These are phyloP conservation scores for Riptortus pedestris DNA, from an alignment of 1,140 invertebrate species.

Conservation along the genomic window DNA sequence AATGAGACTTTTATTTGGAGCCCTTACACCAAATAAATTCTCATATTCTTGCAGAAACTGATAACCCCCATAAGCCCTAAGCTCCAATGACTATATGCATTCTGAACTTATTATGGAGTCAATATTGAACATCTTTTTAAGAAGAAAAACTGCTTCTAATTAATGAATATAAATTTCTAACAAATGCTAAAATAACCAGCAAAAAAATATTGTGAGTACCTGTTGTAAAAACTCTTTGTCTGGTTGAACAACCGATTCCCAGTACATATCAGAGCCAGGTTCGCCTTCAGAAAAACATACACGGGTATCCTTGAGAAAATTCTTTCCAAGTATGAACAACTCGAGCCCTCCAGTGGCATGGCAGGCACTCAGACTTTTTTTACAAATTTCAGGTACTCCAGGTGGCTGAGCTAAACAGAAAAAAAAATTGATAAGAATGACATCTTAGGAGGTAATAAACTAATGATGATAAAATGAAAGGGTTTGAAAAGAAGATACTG, in stretches of 20 bases:
- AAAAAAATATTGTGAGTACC: constrained; percentile 38
- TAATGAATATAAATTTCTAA: too few relatives aligned
- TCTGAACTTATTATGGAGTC: too few relatives aligned
- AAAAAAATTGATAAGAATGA: constrained; percentile 22
- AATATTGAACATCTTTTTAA: too few relatives aligned
- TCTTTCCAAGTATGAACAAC: constrained; percentile 90
- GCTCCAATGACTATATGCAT: too few relatives aligned
- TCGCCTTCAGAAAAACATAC: constrained; percentile 69
- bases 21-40: too few relatives aligned
- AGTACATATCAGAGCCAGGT: constrained; percentile 44
- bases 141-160: too few relatives aligned
- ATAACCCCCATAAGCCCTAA: too few relatives aligned
- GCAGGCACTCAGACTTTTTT: constrained; percentile 74
- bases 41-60: too few relatives aligned
- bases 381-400: constrained; percentile 89
- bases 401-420: constrained; percentile 74
- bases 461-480: too few relatives aligned
- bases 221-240: constrained; percentile 77
- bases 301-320: constrained; percentile 88
- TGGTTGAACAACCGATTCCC: constrained; percentile 66
- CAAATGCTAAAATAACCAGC: too few relatives aligned
- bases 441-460: background rate
- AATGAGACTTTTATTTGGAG: too few relatives aligned
- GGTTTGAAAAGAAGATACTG: too few relatives aligned
- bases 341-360: constrained; percentile 74